A percentile compares a stretch with the other conserved stretches of the same genome.
phyloP scores from a whole-genome alignment of 2,113 vertebrate species.

The Trematocara zebra region DNA sequence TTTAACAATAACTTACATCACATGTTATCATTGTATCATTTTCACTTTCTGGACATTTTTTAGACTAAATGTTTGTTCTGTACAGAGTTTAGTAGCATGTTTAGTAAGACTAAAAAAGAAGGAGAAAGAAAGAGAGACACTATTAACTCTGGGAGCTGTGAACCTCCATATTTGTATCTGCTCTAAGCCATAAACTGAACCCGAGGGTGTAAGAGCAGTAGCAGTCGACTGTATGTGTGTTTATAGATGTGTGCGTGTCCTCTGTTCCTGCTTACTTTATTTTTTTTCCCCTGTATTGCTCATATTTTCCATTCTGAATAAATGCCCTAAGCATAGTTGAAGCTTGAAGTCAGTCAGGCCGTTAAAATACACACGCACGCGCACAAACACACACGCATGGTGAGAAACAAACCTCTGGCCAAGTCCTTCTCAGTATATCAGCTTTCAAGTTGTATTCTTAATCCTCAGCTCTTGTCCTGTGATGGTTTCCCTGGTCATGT shows the following conservation, averaged over 20 bases:
- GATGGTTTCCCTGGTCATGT: constrained; percentile 9
- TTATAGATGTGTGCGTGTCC: constrained; percentile 15
- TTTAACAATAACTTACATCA: background rate
- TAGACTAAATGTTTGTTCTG: background rate
- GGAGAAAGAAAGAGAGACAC: constrained; percentile 9
- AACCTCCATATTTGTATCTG: constrained; percentile 51
- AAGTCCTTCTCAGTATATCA: background rate
- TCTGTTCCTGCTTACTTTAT: constrained; percentile 52
- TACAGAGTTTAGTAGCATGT: background rate
- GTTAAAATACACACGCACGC: background rate
- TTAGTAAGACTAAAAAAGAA: background rate
- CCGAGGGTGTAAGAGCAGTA: constrained; percentile 35
- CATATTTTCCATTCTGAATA: constrained; percentile 73
- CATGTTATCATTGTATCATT: background rate
- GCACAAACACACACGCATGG: background rate
- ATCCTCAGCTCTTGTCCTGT: background rate
- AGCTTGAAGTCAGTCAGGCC: constrained; percentile 46
- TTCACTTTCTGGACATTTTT: background rate
- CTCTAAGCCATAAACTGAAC: constrained; percentile 56
- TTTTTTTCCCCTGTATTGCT: constrained; percentile 36
- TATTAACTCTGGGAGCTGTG: constrained; percentile 40
- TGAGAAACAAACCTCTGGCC: constrained; percentile 3
- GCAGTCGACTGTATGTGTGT: constrained; percentile 9
- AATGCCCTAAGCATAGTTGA: constrained; percentile 60
- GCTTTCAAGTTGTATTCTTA: constrained; percentile 11